Evolutionary conservation across 2,113 vertebrate genomes (phyloP), one percentile per base, ranked within the genome.

Genomic region (Colossoma macropomum): DNA sequence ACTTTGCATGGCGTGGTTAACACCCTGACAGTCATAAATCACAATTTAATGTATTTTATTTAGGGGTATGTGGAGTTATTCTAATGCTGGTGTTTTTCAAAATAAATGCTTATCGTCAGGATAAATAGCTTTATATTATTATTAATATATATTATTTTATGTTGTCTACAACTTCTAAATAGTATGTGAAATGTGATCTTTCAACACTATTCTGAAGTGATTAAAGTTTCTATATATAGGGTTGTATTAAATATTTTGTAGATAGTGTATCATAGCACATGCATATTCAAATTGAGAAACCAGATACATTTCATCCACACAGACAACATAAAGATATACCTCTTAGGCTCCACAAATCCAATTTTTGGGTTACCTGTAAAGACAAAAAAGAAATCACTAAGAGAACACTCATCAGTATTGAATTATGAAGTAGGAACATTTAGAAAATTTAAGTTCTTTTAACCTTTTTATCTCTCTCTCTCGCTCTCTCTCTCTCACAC

Each of bases 351-450:
- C 63, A 92, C 19, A 27, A 93, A 93, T 32, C 91, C 94, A 30
- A 91, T 69, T 66, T 90, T 92, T 0, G 88, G 52, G 11, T 91
- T 89, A 63, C 90, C 94, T 95, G 89, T 87, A 9, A 50, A 76
- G 52, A 78, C 70, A 82, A 73, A 59, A 60, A 71, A 77, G 13
- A 68, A 66, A 45, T 71, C 50, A 41, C 12, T 68, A 76, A 75
- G n/a, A 45, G 41, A 3, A 9, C 19, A 19, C 23, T 17, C 17
- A 59, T 25, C 0, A 45, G 30, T 48, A 71, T 15, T 71, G 11
- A 45, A 71, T 21, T 71, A 71, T n/a, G 3, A 71, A 45, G 10
- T 45, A 45, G 23, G 23, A 5, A 66, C 17, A 41, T 41, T 4
- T 23, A 45, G 11, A n/a, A 62, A 56, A 76, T 76, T 6, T n/a